Base-by-base conservation (phyloP, 2,888 invertebrate species). In the Catonia carolina region DNA sequence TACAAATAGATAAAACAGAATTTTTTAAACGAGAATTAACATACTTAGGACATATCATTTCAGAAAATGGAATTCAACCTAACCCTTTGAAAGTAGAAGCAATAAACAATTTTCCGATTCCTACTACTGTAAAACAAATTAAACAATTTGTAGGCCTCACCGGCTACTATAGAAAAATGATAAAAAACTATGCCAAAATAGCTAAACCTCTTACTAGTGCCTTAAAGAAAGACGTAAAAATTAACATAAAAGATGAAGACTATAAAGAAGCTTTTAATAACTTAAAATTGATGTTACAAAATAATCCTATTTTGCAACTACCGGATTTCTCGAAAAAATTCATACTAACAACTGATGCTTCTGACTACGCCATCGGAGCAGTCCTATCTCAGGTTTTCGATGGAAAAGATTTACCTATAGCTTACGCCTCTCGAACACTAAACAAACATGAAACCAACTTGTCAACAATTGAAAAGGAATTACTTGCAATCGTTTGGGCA, bases 401-500 rank as follows among this genome's bases (percentile, higher is more conserved):
- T n/a, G n/a, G n/a, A n/a, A n/a, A n/a, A n/a, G 70, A 72, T 31
- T 56, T 65, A n/a, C 70, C 69, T 5, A 63, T 71, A 12, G 66
- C 67, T 7, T 71, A 66, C 53, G 67, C 68, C 7, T 64, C 64
- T 12, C 53, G 69, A 31, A 67, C 66, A 5, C 58, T 70, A 18
- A 68, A 67, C 55, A 61, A 64, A 52, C 59, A 65, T 3, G 68
- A 70, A 63, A 55, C 50, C 33, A 66, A 65, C 22, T 67, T 67
- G 48, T 59, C 59, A 1, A 65, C 65, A 12, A 67, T 60, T 10
- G 67, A 70, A 63, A 64, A 64, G 52, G 69, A 69, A 64, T 56
- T 68, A 2, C 51, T 69, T 20, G 70, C 68, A 12, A 67, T 70
- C 1, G 62, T 69, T 18, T 68, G 64, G 62, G 65, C 66, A 20